Conservation (phyloP, 1,140 invertebrate species). For the Panulirus ornatus region DNA sequence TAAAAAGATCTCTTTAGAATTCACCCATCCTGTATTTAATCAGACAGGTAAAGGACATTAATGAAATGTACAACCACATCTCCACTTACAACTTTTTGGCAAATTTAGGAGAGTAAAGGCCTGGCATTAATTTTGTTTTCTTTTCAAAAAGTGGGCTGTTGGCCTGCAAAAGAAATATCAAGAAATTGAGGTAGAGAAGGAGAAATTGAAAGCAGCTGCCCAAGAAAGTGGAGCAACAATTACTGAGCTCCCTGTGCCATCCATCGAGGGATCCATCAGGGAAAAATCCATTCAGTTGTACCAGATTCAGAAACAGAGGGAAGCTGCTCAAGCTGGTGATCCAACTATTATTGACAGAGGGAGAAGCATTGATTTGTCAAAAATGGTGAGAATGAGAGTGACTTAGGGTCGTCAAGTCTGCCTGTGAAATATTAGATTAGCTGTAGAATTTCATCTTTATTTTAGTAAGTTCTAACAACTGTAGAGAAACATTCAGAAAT, state of each 20-base stretch:
- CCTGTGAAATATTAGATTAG: too few species aligned
- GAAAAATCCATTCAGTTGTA: slow-evolving; percentile 63
- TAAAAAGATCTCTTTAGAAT: too few species aligned
- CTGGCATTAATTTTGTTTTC: not conserved
- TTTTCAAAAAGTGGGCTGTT: slow-evolving; percentile 42
- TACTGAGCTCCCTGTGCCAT: slow-evolving; percentile 36
- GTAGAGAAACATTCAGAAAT: not conserved
- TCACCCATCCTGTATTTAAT: too few species aligned
- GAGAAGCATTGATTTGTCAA: slow-evolving; percentile 51
- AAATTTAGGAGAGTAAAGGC: too few species aligned
- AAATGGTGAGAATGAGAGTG: slow-evolving; percentile 63
- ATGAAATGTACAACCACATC: too few species aligned
- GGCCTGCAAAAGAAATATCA: slow-evolving; percentile 54
- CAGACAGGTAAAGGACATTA: too few species aligned
- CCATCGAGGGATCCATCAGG: slow-evolving; percentile 57
- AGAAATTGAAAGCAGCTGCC: slow-evolving; percentile 31
- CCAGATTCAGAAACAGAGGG: slow-evolving; percentile 47
- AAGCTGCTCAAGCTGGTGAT: slow-evolving; percentile 31
- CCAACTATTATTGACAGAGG: slow-evolving; percentile 34
- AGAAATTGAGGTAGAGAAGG: slow-evolving; percentile 47
- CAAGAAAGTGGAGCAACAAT: slow-evolving; percentile 32
- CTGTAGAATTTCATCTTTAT: not conserved
- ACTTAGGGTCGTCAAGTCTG: slow-evolving; percentile 23
- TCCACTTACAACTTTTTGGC: too few species aligned
- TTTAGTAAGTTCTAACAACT: not conserved